phyloP scores from a whole-genome alignment of 2,888 invertebrate species.

The Cephus runcator region DNA sequence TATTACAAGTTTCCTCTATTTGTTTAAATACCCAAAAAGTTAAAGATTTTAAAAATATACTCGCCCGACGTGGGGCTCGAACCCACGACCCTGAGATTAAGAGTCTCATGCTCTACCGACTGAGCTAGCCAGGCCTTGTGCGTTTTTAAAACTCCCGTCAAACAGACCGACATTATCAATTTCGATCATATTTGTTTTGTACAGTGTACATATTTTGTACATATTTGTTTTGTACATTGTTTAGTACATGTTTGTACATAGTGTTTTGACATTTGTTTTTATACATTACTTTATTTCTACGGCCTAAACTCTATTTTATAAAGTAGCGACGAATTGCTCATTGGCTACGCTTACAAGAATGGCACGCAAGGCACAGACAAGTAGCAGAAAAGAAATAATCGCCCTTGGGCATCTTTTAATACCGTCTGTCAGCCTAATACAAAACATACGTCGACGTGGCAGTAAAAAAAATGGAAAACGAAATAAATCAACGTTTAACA shows the following conservation, averaged over 20 bases:
- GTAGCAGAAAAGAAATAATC: background rate
- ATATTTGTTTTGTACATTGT: too few species aligned
- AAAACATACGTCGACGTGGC: background rate
- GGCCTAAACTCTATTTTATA: background rate
- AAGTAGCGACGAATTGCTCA: background rate
- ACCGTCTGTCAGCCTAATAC: background rate
- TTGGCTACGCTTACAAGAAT: background rate
- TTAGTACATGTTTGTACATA: too few species aligned
- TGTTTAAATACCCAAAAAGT: background rate
- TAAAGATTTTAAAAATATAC: background rate
- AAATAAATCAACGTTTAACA: background rate
- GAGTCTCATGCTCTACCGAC: conserved; percentile 60
- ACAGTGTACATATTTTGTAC: too few species aligned
- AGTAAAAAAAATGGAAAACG: background rate
- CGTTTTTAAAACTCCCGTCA: accelerated
- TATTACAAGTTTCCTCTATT: background rate
- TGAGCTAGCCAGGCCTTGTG: conserved; percentile 48
- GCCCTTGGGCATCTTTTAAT: background rate
- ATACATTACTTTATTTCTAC: background rate
- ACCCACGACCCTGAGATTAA: conserved; percentile 62
- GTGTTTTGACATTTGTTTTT: background rate
- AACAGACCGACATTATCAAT: background rate
- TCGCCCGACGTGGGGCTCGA: conserved; percentile 60
- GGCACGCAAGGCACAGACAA: background rate
- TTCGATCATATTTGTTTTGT: background rate